Evolutionary conservation across 1,140 invertebrate species (phyloP), one percentile per base, ranked within the genome.

Genomic region (Meloidogyne floridensis): DNA sequence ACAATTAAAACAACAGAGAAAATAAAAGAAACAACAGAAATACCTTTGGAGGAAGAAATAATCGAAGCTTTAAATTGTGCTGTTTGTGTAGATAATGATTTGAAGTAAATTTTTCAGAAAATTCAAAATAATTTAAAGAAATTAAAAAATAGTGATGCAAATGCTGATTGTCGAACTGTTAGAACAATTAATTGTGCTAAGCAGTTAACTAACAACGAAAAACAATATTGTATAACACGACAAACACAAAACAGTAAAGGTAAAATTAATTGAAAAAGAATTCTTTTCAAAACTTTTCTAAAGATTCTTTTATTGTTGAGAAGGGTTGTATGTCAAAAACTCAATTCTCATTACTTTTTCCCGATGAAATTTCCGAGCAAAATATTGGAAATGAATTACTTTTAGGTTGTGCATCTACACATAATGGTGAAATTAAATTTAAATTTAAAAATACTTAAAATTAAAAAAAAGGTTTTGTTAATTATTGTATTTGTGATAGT

Each of bases 231-330:
- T 72, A 65, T 83, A 56, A 83, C 82, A 47, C 15, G 83, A 81
- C 82, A 83, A 53, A 77, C 82, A 43, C 82, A 83, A 42, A 83
- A 84, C 15, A 80, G 83, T 59, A 82, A 82, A 82, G 56, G 81
- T 82, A 71, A 82, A 72, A 71, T 47, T 72, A 32, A 51, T 18
- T 15, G 7, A 65, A 15, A 59, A 65, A n/a, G 9, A 43, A 13
- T 47, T 11, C 54, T 77, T 81, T 2, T 32, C 32, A 32, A 32
- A 32, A 32, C 32, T 32, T 78, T 20, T 56, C 79, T 82, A 20
- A 32, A 83, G 82, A 74, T 43, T 75, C 74, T 10, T 83, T 83
- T 56, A 83, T 80, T 70, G 82, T 83, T 43, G 83, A 83, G 73
- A 83, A 83, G 20, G 73, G 72, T 53, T 83, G 82, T 65, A 75